phyloP scores from a whole-genome alignment of 2,113 vertebrate species.

The Oreocharis arfaki region DNA sequence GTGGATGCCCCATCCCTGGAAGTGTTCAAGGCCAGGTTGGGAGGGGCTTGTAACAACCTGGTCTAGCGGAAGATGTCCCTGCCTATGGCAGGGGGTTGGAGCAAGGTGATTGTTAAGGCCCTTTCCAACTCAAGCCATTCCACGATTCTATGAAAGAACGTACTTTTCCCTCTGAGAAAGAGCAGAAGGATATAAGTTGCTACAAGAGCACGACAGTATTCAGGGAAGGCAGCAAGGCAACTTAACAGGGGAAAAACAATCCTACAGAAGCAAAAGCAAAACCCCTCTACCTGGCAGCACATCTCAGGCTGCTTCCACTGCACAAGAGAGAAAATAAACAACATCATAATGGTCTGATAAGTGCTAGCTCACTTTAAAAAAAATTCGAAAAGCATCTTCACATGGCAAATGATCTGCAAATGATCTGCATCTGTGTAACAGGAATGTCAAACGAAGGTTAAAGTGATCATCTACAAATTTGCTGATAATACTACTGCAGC shows the following conservation, averaged over 20 bases:
- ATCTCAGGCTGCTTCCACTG: not conserved
- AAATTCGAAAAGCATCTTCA: not conserved
- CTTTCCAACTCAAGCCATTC: not conserved
- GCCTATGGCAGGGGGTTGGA: not conserved
- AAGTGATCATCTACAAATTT: not conserved
- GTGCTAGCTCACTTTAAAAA: not conserved
- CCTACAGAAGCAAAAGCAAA: not conserved
- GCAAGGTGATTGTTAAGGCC: rapidly evolving
- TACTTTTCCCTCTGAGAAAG: not conserved
- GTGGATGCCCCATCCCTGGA: not conserved
- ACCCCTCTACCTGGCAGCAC: not conserved
- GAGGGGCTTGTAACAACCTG: not conserved
- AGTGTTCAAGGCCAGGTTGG: not conserved
- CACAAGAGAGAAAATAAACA: not conserved
- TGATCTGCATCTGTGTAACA: not conserved
- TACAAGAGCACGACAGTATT: not conserved
- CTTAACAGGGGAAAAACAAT: not conserved
- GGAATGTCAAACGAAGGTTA: not conserved
- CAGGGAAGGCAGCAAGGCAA: not conserved
- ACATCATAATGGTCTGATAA: rapidly evolving
- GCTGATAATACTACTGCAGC: not conserved
- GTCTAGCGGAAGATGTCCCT: not conserved
- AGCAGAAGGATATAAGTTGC: not conserved
- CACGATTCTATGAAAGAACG: not conserved
- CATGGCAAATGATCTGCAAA: not conserved